phyloP scores from a whole-genome alignment of 2,113 vertebrate genomes.

The Lanius ludovicianus region DNA sequence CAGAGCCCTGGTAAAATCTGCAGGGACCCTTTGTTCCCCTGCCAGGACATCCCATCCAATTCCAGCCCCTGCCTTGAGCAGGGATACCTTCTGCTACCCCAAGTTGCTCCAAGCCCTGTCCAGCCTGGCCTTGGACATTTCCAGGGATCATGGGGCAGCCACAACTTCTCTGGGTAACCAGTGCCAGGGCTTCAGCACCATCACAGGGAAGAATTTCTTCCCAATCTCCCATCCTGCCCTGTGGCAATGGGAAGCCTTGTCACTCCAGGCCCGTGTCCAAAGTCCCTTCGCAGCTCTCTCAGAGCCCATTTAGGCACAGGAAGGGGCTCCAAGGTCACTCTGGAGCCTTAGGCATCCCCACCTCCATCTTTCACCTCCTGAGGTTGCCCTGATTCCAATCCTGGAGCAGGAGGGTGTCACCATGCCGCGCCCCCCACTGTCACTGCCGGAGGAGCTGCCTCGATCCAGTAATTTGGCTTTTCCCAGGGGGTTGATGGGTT shows the following conservation, averaged over 20 bases:
- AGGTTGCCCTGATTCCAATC: neutral
- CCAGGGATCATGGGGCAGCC: neutral
- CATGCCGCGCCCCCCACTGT: neutral
- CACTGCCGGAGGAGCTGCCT: fast-evolving
- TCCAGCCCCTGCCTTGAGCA: neutral
- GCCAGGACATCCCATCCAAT: neutral
- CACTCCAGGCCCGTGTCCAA: neutral
- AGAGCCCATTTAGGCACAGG: neutral
- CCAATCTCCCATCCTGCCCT: neutral
- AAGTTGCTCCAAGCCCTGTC: neutral
- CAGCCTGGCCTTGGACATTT: neutral
- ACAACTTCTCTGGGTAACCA: neutral
- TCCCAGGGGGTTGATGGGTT: neutral
- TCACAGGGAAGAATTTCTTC: neutral
- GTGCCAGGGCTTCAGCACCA: fast-evolving
- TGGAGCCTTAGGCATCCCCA: neutral
- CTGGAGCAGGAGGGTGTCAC: neutral
- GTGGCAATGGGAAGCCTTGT: neutral
- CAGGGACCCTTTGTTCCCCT: neutral
- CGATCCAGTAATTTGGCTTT: neutral
- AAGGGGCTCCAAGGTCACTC: neutral
- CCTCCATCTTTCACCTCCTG: fast-evolving
- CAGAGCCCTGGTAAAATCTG: neutral
- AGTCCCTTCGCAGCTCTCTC: neutral
- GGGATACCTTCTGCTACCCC: fast-evolving